Percentiles rank a stretch among this genome's conserved stretches.
Evolutionary conservation across 2,797 vertebrate genomes (phyloP).

Genomic region (Tokudaia muenninki): DNA sequence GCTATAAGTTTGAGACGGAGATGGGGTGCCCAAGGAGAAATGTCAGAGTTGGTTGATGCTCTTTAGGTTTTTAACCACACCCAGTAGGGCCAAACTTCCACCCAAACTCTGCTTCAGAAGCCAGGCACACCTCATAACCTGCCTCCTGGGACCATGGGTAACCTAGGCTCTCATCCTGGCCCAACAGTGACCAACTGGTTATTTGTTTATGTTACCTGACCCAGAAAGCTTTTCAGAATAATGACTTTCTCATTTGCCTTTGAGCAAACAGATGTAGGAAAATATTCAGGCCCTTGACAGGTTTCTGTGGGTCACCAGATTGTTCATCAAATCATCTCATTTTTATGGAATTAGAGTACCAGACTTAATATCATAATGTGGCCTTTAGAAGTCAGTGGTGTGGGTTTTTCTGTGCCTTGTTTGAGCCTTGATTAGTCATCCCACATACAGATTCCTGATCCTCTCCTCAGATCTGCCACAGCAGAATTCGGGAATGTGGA

Average conservation of each 20-base stretch:
- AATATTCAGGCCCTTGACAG: not conserved
- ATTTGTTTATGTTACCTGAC: not conserved
- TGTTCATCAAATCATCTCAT: constrained; percentile 8
- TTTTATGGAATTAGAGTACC: constrained; percentile 50
- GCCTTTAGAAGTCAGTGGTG: not conserved
- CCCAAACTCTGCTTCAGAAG: accelerated
- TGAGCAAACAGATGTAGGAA: not conserved
- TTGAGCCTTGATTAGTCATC: not conserved
- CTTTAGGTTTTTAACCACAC: not conserved
- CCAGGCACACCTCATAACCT: accelerated
- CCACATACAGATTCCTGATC: not conserved
- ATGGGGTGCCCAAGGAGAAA: not conserved
- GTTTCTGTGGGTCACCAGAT: not conserved
- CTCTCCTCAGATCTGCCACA: not conserved
- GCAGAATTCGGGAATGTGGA: not conserved
- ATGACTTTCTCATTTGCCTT: not conserved
- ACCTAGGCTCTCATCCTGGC: not conserved
- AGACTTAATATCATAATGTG: not conserved
- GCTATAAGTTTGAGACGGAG: not conserved
- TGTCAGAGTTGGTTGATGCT: not conserved
- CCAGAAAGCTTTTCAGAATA: not conserved
- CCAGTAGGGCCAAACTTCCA: not conserved
- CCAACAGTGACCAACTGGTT: not conserved
- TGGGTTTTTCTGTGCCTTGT: not conserved
- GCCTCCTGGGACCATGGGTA: not conserved